phyloP scores from a whole-genome alignment of 2,113 vertebrate genomes.

The Ginglymostoma cirratum region DNA sequence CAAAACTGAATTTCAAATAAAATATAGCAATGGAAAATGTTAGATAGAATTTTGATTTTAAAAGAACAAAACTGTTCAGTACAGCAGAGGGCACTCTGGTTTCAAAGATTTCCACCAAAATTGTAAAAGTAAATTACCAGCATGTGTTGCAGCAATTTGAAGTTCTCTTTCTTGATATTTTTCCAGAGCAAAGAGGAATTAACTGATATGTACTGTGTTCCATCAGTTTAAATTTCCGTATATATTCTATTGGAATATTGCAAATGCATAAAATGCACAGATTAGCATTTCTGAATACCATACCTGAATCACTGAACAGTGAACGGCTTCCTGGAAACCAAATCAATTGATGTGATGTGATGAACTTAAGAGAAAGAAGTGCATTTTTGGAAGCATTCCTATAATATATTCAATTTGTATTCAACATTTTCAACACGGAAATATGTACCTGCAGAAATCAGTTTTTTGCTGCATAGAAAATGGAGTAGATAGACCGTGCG shows the following conservation, averaged over 20 bases:
- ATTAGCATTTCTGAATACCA: neutral
- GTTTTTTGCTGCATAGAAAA: neutral
- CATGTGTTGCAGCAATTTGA: neutral
- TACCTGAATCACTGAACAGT: neutral
- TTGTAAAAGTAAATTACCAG: neutral
- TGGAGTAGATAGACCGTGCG: neutral
- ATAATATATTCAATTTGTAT: neutral
- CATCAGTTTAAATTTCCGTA: neutral
- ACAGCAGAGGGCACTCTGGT: conserved; percentile 13
- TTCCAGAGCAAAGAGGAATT: too few relatives aligned
- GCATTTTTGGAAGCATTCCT: neutral
- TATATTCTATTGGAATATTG: neutral
- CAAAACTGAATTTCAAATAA: neutral
- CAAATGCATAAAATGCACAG: neutral
- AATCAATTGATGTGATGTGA: neutral
- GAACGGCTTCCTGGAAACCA: neutral
- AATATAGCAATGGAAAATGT: neutral
- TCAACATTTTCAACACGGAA: neutral
- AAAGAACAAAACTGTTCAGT: neutral
- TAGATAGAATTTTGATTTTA: neutral
- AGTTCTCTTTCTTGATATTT: neutral
- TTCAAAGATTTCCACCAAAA: conserved; percentile 25
- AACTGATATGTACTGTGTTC: neutral
- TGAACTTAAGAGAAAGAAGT: neutral
- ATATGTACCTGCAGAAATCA: neutral